phyloP scores from a whole-genome alignment of 2,888 invertebrate genomes.

The Rotaria macrura region DNA sequence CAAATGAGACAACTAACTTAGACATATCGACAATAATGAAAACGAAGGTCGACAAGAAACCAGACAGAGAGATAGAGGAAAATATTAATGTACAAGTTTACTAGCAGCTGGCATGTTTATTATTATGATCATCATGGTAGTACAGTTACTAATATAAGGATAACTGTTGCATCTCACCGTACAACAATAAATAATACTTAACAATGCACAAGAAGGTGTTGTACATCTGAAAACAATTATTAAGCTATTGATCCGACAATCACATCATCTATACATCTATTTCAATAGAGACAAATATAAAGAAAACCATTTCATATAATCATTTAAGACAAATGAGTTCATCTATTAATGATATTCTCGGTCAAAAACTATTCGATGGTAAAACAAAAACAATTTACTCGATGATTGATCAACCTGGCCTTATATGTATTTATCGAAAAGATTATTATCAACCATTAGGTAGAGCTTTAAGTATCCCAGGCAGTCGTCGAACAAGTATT shows the following conservation, averaged over 20 bases:
- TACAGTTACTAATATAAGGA: not conserved
- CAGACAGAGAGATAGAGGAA: not conserved
- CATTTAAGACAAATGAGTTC: not conserved
- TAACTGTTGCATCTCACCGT: not conserved
- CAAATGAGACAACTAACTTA: not conserved
- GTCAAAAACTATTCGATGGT: conserved; percentile 18
- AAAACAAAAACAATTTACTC: not conserved
- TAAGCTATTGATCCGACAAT: not conserved
- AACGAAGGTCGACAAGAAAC: not conserved
- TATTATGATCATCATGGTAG: not conserved
- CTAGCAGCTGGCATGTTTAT: not conserved
- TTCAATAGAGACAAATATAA: too few species aligned
- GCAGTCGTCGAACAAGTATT: not conserved
- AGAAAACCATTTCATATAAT: too few species aligned
- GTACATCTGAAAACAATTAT: not conserved
- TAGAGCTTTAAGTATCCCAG: not conserved
- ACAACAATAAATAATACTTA: not conserved
- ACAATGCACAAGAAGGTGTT: not conserved
- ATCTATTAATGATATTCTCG: not conserved
- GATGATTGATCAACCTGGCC: conserved; percentile 18
- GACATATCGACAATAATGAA: not conserved
- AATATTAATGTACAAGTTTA: not conserved
- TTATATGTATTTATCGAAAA: not conserved
- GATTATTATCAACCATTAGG: not conserved
- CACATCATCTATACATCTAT: not conserved